Percentiles rank a stretch among this genome's conserved stretches.
phyloP scores from a whole-genome alignment of 2,113 vertebrate species.

The Okapia johnstoni region DNA sequence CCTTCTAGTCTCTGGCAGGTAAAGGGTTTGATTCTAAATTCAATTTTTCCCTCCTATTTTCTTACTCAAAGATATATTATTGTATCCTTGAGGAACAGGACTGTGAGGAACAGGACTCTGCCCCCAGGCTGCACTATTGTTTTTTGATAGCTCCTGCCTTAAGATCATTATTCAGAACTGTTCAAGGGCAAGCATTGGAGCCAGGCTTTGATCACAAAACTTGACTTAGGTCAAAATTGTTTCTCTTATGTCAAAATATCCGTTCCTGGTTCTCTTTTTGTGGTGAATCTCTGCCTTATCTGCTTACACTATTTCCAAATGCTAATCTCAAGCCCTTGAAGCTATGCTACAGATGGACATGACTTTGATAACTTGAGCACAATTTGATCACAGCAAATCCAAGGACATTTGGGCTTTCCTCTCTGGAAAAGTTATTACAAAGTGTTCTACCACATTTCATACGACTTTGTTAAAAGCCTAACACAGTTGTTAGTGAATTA shows the following conservation, averaged over 20 bases:
- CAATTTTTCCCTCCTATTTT: neutral
- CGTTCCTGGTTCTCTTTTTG: neutral
- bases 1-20: neutral
- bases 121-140: neutral
- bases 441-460: neutral
- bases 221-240: neutral
- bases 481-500: neutral
- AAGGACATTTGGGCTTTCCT: slow-evolving; percentile 22
- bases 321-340: slow-evolving; percentile 40
- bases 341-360: neutral
- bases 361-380: slow-evolving; percentile 29
- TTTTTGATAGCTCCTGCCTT: neutral
- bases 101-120: neutral
- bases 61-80: neutral
- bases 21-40: neutral
- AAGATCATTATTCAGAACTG: neutral
- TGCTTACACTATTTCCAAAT: slow-evolving; percentile 16
- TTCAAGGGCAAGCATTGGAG: neutral
- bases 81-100: neutral
- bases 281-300: neutral
- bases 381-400: slow-evolving; percentile 20
- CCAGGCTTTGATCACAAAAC: neutral
- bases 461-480: slow-evolving; percentile 18
- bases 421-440: neutral
- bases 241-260: neutral